Base-by-base conservation (phyloP, 1,140 invertebrate genomes). In the Drosophila tani region DNA sequence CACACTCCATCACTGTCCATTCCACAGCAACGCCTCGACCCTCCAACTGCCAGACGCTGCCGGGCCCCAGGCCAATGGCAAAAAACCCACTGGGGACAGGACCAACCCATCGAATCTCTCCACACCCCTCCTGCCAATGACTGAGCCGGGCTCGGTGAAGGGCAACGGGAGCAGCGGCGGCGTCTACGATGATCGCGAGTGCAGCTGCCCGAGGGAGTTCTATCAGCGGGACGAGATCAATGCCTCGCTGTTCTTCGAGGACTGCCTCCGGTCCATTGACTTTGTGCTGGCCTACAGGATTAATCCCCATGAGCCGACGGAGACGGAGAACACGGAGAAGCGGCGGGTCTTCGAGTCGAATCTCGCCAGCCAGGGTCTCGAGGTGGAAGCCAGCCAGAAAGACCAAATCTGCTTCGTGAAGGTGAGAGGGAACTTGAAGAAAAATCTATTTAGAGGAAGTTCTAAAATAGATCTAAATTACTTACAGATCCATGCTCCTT, bases 401-500 rank as follows among this genome's bases (percentile, higher is more conserved):
- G 94, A 95, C 64, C 92, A 94, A 94, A 95, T 75, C 82, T 96
- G 68, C 91, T 96, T 97, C 92, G 93, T 96, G 80, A 97, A 96
- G 93, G 94, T 95, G 46, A 24, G 58, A 5, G 14, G 6, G 1
- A 38, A 21, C 7, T 55, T 15, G 2, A 21, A 19, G 2, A 35
- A 0, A 21, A 12, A 53, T 19, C 1, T 35, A 0, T 19, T 8
- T 8, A 21, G 3, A 15, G 0, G 6, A 21, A 21, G 3, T 19
- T 0, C 9, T 0, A 21, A 5, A 38, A 38, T 1, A 1, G 0
- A 57, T 47, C 15, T 63, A 15, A 19, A 12, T 76, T 60, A 11
- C 53, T 93, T 90, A 55, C 76, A 97, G 95, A 95, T 99, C 68
- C 97, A 99, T 93, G 97, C 97, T 5, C 97, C 98, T 0, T 94